Evolutionary conservation across 1,140 invertebrate species (phyloP), one percentile per base, ranked within the genome.

Genomic region (Psix sp.): DNA sequence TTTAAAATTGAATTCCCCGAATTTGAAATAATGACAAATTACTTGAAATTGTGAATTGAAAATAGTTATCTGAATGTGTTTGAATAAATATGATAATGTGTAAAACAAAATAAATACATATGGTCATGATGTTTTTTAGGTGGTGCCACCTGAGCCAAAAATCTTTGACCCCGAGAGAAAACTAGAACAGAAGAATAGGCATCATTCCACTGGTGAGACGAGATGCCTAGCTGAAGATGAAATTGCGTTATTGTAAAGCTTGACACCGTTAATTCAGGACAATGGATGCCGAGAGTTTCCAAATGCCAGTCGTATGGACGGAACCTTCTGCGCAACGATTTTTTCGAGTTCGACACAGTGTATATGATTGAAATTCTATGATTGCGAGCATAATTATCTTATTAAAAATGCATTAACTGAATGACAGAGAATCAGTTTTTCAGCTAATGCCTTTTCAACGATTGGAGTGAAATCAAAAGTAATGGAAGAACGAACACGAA

Each of bases 131-230:
- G 11, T n/a, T 20, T 71, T 72, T n/a, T 26, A 67, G 71, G 57
- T 74, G 71, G 57, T 16, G 71, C 66, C n/a, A 75, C 73, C 52
- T 71, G 73, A 75, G 49, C 33, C 14, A 15, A 18, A 24, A 18
- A 54, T 39, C 52, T 9, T 14, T 13, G 54, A 59, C 48, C 56
- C 18, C 35, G 45, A 52, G 52, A 74, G 57, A 54, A 57, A 74
- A 36, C 33, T 48, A 62, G 48, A 74, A 73, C 51, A 57, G 66
- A 67, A 70, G 57, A 59, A 56, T 66, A 70, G 60, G 56, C 49
- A 75, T 75, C 66, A 66, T 70, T 70, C 59, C 66, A 75, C 54
- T 75, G 73, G 54, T 62, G 60, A 43, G 35, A 48, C 54, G 39
- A 70, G 54, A 56, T 65, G 72, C 42, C 52, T 20, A 46, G 52